Conservation (phyloP, 1,140 invertebrate genomes). For the Dendroctonus ponderosae region DNA sequence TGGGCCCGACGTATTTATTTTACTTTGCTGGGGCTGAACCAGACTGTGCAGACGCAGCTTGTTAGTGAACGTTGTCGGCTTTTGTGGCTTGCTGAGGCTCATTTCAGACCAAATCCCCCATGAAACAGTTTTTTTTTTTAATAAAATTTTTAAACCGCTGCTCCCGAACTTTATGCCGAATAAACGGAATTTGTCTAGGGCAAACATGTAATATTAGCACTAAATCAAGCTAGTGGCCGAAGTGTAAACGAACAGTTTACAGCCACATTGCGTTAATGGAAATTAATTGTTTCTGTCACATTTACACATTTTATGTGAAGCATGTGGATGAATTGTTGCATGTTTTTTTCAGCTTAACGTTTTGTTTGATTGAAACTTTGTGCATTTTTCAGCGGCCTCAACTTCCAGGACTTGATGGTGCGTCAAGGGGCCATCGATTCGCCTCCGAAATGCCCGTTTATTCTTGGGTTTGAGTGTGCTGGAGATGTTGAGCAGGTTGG, state of each 20-base stretch:
- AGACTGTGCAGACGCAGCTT: conserved; percentile 1
- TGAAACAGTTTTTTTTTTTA: background rate
- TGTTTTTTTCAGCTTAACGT: no score
- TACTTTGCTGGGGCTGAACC: conserved; percentile 7
- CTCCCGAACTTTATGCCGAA: no score
- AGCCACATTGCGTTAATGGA: no score
- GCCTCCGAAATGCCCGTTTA: conserved; percentile 80
- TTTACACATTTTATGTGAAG: no score
- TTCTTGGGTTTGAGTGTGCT: conserved; percentile 84
- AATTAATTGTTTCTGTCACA: no score
- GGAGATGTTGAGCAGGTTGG: conserved; percentile 80
- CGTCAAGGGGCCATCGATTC: conserved; percentile 82
- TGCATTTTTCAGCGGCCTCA: conserved; percentile 64
- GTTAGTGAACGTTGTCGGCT: conserved; percentile 10
- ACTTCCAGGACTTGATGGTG: conserved; percentile 84
- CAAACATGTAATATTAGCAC: no score
- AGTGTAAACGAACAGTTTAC: no score
- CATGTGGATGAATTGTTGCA: no score
- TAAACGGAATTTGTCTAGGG: no score
- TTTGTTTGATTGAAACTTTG: conserved; percentile 22
- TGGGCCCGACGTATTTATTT: conserved; percentile 5
- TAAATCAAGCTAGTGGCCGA: no score
- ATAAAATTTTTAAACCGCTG: conserved; percentile 1
- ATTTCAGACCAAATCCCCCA: background rate
- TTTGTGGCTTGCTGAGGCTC: background rate